Evolutionary conservation across 1,140 invertebrate genomes (phyloP), one percentile per base, ranked within the genome.

Genomic region (Homalodisca vitripennis): DNA sequence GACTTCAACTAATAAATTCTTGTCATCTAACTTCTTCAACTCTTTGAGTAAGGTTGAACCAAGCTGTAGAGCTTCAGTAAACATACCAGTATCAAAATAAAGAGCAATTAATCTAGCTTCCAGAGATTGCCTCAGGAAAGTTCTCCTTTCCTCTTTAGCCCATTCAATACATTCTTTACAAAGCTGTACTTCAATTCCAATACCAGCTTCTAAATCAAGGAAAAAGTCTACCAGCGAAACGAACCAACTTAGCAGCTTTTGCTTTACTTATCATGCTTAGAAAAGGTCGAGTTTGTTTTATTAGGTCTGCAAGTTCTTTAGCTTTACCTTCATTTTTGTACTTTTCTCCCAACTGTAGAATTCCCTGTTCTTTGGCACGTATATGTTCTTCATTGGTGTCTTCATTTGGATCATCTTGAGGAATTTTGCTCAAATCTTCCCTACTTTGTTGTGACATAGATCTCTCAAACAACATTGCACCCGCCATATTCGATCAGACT

Each of bases 141-240:
- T 98, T 73, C 98, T 87, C 70, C 95, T 92, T 78, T 99, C 97
- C 79, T 96, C 91, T 80, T 98, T 97, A 22, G 98, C 97, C 98
- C 98, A 99, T 83, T 98, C 93, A 83, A 99, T 99, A 82, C 97
- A 99, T 82, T 99, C 97, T 83, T 96, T 92, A 78, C 91, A 94
- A 46, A 95, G 82, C 80, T 95, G 91, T 70, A 88, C 85, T 84
- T 94, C 95, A 68, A 94, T 92, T 32, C 95, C 95, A 74, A 94
- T 97, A 34, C 89, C 90, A 71, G 92, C 94, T 81, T 98, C 95
- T 79, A 99, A 88, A 81, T 98, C 97, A 55, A 99, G 82, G 81
- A 99, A 99, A 82, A 97, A 91, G 80, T 99, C 98, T 6, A 99
- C 97, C 60, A 99, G 82, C 13, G 94, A 92, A n/a, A 70, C 97